Conservation (phyloP, 2,888 invertebrate species). For the Tryphoninae sp. region DNA sequence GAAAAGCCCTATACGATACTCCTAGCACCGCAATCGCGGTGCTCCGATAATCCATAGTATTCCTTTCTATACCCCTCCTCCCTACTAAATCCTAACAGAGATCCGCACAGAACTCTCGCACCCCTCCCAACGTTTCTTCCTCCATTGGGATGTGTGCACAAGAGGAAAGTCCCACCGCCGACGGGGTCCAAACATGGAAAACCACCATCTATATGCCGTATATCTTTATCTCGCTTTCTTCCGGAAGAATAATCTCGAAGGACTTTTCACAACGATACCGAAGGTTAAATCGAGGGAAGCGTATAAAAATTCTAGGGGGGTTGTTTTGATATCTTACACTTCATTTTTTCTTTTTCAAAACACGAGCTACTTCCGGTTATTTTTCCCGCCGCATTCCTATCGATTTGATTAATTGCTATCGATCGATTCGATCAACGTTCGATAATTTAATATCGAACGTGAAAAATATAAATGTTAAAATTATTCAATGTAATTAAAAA, state of each 20-base stretch:
- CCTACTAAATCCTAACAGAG: background rate
- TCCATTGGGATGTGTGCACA: background rate
- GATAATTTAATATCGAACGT: too few species aligned
- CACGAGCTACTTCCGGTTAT: background rate
- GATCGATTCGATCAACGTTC: too few species aligned
- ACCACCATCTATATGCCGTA: background rate
- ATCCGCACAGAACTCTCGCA: background rate
- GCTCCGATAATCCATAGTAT: slow-evolving; percentile 57
- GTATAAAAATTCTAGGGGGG: background rate
- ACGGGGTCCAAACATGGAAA: background rate
- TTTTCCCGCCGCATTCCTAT: background rate
- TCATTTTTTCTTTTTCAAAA: background rate
- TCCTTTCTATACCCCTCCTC: slow-evolving; percentile 17
- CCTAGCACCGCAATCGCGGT: slow-evolving; percentile 20
- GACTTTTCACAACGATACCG: background rate
- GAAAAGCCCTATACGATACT: slow-evolving; percentile 48
- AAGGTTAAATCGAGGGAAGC: slow-evolving; percentile 11
- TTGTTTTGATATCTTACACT: background rate
- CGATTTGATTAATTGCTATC: too few species aligned
- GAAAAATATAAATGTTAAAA: too few species aligned
- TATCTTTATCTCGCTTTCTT: background rate
- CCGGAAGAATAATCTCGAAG: slow-evolving; percentile 9
- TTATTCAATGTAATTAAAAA: too few species aligned
- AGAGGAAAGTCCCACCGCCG: background rate
- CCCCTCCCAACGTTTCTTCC: background rate